phyloP scores from a whole-genome alignment of 2,797 vertebrate genomes.

The Threskiornis aethiopicus region DNA sequence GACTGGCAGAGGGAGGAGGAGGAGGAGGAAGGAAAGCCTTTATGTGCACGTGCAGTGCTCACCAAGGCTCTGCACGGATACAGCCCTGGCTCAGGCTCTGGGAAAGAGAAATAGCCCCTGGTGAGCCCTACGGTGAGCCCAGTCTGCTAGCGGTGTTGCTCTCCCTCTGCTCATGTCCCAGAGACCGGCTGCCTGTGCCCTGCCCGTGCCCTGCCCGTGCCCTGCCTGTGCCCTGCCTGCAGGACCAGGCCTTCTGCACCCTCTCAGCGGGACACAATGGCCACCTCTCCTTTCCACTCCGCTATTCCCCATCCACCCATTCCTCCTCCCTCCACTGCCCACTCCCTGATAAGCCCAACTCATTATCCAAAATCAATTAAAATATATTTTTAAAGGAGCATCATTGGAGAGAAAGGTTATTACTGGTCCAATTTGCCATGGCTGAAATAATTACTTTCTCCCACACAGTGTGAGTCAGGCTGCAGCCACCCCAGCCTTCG shows the following conservation, averaged over 20 bases:
- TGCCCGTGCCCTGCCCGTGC: not conserved
- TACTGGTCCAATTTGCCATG: not conserved
- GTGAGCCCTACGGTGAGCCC: accelerated
- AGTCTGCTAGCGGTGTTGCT: accelerated
- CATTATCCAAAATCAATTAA: not conserved
- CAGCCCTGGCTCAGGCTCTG: not conserved
- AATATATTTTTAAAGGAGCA: not conserved
- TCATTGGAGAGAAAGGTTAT: not conserved
- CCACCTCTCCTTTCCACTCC: not conserved
- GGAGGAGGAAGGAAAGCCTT: not conserved
- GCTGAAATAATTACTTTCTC: slow-evolving; percentile 36
- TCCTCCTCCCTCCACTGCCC: not conserved
- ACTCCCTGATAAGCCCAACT: not conserved
- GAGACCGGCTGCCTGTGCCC: accelerated
- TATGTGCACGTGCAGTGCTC: accelerated
- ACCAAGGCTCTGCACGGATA: not conserved
- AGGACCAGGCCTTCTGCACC: not conserved
- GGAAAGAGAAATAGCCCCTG: not conserved
- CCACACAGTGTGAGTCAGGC: slow-evolving; percentile 53
- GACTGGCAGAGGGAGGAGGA: not conserved
- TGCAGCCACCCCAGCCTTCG: not conserved
- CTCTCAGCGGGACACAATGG: accelerated
- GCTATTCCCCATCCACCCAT: not conserved
- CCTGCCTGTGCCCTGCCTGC: not conserved
- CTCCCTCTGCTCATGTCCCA: not conserved